These are phyloP conservation scores for Struthidea cinerea DNA, from an alignment of 2,113 vertebrate genomes.

Conservation along the genomic window DNA sequence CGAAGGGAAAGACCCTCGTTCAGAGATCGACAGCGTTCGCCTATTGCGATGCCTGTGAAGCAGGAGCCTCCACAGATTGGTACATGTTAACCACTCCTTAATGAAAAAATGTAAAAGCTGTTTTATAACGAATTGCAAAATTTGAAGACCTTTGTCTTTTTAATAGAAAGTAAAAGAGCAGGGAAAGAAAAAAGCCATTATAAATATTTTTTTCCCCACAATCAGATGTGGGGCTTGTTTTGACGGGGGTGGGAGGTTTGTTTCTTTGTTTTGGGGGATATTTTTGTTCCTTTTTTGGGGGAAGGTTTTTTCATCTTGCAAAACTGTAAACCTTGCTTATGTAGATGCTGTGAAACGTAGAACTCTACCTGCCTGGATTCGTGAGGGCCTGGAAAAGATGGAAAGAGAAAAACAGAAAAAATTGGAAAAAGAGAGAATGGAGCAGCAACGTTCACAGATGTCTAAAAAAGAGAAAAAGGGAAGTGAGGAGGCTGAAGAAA, in stretches of 20 bases:
- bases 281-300: not conserved
- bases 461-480: constrained; percentile 83
- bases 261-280: not conserved
- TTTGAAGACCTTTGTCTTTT: not conserved
- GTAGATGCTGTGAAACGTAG: constrained; percentile 95
- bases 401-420: constrained; percentile 97
- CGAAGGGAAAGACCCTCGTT: constrained; percentile 91
- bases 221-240: not conserved
- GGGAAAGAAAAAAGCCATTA: not conserved
- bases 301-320: not conserved
- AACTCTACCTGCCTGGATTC: constrained; percentile 97
- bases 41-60: constrained; percentile 89
- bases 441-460: constrained; percentile 89
- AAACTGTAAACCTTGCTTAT: constrained; percentile 1
- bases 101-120: not conserved
- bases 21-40: constrained; percentile 91
- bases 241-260: not conserved
- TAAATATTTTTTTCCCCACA: not conserved
- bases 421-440: constrained; percentile 92
- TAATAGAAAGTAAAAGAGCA: not conserved
- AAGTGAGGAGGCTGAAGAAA: constrained; percentile 78
- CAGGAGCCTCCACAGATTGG: constrained; percentile 89
- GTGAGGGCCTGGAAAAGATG: constrained; percentile 98
- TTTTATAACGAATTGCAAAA: not conserved
- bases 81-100: constrained; percentile 72